Conservation (phyloP, 2,113 vertebrate genomes). For the Corynorhinus townsendii region DNA sequence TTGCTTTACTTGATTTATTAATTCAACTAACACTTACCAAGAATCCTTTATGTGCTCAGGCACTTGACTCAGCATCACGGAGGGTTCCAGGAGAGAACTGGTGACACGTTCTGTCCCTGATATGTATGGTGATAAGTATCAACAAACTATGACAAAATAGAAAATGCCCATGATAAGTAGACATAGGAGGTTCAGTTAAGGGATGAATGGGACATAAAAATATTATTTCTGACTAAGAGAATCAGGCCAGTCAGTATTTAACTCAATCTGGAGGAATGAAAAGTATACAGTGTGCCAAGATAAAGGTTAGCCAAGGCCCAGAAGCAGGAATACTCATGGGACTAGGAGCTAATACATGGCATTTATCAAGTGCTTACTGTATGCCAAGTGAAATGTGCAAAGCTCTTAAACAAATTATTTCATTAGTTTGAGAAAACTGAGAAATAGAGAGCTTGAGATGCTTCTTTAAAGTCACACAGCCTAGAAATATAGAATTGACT, state of each 20-base stretch:
- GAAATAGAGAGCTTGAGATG: background rate
- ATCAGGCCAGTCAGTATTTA: background rate
- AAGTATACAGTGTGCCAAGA: background rate
- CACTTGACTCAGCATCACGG: background rate
- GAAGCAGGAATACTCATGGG: background rate
- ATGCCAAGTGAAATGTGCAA: background rate
- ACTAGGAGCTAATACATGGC: background rate
- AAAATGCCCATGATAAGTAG: background rate
- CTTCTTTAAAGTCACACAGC: background rate
- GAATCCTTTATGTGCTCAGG: background rate
- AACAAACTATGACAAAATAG: background rate
- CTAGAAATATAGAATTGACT: background rate
- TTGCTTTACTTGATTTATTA: background rate
- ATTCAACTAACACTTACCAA: background rate
- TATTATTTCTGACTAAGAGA: background rate
- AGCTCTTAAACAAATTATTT: background rate
- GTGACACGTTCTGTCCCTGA: background rate
- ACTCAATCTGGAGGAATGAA: background rate
- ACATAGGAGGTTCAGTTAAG: background rate
- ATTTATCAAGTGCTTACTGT: background rate
- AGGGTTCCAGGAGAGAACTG: background rate
- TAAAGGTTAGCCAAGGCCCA: background rate
- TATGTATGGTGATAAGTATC: background rate
- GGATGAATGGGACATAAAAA: background rate
- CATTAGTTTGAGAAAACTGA: background rate